Conservation (phyloP, 1,140 invertebrate species). For the Danaus plexippus region DNA sequence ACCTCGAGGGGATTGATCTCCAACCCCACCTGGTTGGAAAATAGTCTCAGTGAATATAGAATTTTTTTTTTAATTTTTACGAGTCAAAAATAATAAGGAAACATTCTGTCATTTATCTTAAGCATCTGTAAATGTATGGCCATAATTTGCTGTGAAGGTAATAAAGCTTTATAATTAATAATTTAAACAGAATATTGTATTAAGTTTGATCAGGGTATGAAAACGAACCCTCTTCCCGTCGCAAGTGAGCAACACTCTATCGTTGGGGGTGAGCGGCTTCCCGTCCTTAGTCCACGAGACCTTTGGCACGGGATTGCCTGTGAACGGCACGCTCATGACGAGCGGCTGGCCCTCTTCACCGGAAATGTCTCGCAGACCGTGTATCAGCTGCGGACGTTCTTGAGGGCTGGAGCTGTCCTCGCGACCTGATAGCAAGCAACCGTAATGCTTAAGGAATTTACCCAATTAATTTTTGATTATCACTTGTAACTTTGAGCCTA, state of each 20-base stretch:
- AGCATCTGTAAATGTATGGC: too few relatives aligned
- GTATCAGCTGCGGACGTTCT: slow-evolving; percentile 82
- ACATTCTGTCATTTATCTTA: too few relatives aligned
- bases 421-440: slow-evolving; percentile 54
- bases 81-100: too few relatives aligned
- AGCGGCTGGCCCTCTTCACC: slow-evolving; percentile 85
- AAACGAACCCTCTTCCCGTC: slow-evolving; percentile 81
- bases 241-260: slow-evolving; percentile 80
- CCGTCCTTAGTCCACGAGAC: slow-evolving; percentile 89
- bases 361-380: slow-evolving; percentile 79
- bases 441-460: background rate
- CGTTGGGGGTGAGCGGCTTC: slow-evolving; percentile 74
- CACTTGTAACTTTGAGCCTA: too few relatives aligned
- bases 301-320: slow-evolving; percentile 90
- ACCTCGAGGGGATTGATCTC: slow-evolving; percentile 81
- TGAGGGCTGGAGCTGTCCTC: slow-evolving; percentile 75
- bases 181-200: background rate
- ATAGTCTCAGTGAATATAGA: background rate
- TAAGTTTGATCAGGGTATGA: background rate
- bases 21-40: slow-evolving; percentile 75
- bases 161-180: too few relatives aligned
- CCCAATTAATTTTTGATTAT: too few relatives aligned
- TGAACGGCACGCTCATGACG: slow-evolving; percentile 77
- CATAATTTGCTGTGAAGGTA: too few relatives aligned
- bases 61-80: too few relatives aligned